These are phyloP conservation scores for Octomys mimax DNA, from an alignment of 2,797 vertebrate species.

Conservation along the genomic window DNA sequence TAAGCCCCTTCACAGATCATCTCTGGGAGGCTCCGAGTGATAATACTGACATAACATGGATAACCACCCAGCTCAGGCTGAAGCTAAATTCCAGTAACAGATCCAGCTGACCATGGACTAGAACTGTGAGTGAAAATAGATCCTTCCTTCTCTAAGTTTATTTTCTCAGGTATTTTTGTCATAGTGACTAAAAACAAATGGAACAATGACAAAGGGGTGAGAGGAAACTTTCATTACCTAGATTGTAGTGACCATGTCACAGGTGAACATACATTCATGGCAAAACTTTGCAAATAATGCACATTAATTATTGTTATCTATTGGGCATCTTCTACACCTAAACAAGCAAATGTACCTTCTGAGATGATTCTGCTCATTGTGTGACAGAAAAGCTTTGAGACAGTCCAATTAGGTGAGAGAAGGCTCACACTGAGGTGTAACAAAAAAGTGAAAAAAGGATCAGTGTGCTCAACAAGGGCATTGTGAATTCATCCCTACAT, in stretches of 20 bases:
- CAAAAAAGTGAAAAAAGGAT: too few species aligned
- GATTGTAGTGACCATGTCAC: not conserved
- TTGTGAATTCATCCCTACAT: not conserved
- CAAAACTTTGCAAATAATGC: not conserved
- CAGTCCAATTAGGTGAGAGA: not conserved
- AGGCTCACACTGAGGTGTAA: not conserved
- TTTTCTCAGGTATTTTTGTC: not conserved
- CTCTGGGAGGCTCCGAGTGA: not conserved
- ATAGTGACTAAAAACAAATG: not conserved
- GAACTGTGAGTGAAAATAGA: not conserved
- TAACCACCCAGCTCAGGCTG: not conserved
- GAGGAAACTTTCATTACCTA: not conserved
- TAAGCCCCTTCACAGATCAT: not conserved
- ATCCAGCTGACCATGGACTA: not conserved
- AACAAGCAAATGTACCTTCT: not conserved
- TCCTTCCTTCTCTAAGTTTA: not conserved
- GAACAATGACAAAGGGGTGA: too few species aligned
- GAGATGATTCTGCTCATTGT: not conserved
- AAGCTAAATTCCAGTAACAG: not conserved
- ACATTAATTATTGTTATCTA: not conserved
- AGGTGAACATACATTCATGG: fast-evolving
- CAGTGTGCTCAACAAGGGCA: too few species aligned
- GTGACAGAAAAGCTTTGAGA: not conserved
- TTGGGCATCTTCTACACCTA: too few species aligned
- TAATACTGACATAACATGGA: not conserved